These are phyloP conservation scores for Linnaemya vulpina DNA, from an alignment of 2,888 invertebrate genomes.

Conservation along the genomic window DNA sequence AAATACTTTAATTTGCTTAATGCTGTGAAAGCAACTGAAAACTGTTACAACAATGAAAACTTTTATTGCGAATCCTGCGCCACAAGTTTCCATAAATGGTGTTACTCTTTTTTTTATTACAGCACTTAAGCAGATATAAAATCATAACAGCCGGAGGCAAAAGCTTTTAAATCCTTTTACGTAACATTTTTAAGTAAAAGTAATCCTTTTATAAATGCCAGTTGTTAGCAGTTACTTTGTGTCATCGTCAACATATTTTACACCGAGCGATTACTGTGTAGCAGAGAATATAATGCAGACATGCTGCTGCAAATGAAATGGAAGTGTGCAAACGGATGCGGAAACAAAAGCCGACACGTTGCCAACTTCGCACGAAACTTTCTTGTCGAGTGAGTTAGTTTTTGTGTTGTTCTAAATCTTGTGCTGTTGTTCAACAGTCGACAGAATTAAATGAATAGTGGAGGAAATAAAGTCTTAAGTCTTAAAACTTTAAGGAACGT, in stretches of 20 bases:
- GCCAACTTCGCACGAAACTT: neutral
- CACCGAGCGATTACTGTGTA: neutral
- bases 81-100: neutral
- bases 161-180: constrained; percentile 2
- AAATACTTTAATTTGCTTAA: neutral
- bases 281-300: neutral
- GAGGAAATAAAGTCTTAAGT: neutral
- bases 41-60: neutral
- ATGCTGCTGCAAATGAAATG: neutral
- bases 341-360: neutral
- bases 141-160: neutral
- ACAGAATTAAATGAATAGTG: neutral
- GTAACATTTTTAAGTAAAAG: constrained; percentile 6
- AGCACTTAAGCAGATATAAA: neutral
- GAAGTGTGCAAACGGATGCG: neutral
- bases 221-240: constrained; percentile 35
- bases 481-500: neutral
- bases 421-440: neutral
- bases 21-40: neutral
- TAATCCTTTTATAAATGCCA: constrained; percentile 32
- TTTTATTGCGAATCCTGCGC: neutral
- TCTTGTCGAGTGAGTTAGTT: neutral
- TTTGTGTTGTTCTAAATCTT: neutral
- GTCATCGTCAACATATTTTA: constrained; percentile 2
- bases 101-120: neutral